phyloP scores from a whole-genome alignment of 64 coral and sea anemone species.

The Porites australiensis region DNA sequence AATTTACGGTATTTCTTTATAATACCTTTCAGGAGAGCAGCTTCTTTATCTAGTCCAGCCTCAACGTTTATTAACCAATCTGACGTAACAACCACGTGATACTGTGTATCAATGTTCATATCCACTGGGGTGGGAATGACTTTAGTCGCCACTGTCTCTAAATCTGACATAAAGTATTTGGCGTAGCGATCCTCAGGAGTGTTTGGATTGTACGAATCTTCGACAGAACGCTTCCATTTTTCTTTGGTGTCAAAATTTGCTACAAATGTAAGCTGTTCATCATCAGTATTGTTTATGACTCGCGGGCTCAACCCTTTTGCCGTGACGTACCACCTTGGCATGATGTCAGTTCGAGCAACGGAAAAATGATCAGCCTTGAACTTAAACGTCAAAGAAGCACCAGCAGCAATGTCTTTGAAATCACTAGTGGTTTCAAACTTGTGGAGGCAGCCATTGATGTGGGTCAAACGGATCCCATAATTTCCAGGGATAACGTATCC shows the following conservation, averaged over 20 bases:
- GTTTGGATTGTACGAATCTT: constrained; percentile 75
- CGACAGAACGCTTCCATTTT: constrained; percentile 76
- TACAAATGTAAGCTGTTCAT: constrained; percentile 74
- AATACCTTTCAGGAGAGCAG: constrained; percentile 39
- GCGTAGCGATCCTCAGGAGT: constrained; percentile 70
- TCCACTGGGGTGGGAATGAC: constrained; percentile 54
- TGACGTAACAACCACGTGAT: constrained; percentile 19
- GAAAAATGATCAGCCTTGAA: constrained; percentile 65
- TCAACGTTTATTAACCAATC: constrained; percentile 45
- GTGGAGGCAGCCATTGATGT: constrained; percentile 88
- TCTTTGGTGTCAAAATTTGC: constrained; percentile 75
- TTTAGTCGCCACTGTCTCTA: constrained; percentile 12
- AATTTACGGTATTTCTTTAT: too few species aligned
- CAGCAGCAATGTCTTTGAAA: constrained; percentile 60
- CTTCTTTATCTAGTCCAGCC: constrained; percentile 32
- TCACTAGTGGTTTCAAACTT: constrained; percentile 82
- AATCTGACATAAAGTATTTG: constrained; percentile 44
- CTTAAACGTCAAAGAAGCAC: constrained; percentile 37
- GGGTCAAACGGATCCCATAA: constrained; percentile 68
- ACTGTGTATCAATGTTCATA: background rate
- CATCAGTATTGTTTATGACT: constrained; percentile 70
- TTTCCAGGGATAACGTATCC: constrained; percentile 89
- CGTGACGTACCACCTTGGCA: constrained; percentile 86
- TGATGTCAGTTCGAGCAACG: constrained; percentile 79
- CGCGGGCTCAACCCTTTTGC: constrained; percentile 54